Evolutionary conservation across 2,113 vertebrate genomes (phyloP).

Genomic region (Myrmecophaga tridactyla): DNA sequence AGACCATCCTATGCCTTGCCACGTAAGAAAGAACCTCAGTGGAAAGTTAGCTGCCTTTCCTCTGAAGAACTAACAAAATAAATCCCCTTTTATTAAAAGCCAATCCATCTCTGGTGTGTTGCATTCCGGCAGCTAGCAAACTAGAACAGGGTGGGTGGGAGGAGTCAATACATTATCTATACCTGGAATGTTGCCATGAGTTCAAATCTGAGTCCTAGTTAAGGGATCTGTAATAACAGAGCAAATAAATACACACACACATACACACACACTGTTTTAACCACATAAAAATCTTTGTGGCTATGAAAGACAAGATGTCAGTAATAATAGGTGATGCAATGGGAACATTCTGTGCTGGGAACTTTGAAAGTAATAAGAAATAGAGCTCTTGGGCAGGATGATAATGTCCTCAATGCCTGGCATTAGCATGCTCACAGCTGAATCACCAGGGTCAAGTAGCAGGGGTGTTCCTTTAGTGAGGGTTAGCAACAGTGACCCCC

Average conservation of each 20-base stretch:
- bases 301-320: not conserved
- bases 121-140: too few species aligned
- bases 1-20: too few species aligned
- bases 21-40: too few species aligned
- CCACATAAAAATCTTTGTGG: not conserved
- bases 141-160: too few species aligned
- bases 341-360: not conserved
- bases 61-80: too few species aligned
- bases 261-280: not conserved
- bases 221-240: not conserved
- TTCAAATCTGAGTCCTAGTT: not conserved
- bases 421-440: not conserved
- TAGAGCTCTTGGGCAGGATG: not conserved
- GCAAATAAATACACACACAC: not conserved
- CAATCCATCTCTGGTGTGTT: too few species aligned
- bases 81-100: too few species aligned
- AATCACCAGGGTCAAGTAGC: not conserved
- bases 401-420: not conserved
- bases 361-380: constrained; percentile 25
- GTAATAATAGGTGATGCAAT: not conserved
- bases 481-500: not conserved
- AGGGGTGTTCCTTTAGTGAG: not conserved
- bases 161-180: not conserved
- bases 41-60: too few species aligned
- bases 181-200: not conserved